Conservation (phyloP, 2,888 invertebrate species). For the Oligia strigilis region DNA sequence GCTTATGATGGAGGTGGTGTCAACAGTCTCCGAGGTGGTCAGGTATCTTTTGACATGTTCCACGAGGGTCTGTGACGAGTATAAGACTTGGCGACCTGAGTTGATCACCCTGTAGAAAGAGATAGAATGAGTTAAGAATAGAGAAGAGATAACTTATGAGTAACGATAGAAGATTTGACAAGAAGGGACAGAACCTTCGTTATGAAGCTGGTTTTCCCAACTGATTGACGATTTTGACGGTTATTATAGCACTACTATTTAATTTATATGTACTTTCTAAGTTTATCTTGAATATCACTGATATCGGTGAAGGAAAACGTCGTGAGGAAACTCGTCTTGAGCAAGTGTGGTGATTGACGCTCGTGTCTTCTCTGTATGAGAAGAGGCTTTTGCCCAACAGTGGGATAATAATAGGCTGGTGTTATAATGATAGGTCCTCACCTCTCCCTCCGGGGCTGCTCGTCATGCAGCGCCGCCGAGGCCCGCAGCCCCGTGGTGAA, state of each 20-base stretch:
- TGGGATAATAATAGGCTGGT: no score
- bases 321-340: no score
- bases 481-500: conserved; percentile 94
- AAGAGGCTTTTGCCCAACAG: no score
- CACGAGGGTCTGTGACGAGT: conserved; percentile 94
- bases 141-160: neutral
- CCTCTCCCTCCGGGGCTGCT: conserved; percentile 77
- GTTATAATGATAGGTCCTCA: neutral
- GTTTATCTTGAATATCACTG: neutral
- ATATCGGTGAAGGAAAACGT: no score
- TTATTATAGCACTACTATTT: no score
- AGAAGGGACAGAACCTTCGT: neutral
- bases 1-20: conserved; percentile 92
- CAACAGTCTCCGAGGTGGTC: conserved; percentile 91
- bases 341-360: no score
- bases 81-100: conserved; percentile 95
- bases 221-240: neutral
- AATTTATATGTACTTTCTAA: neutral
- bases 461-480: conserved; percentile 93
- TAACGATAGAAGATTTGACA: neutral
- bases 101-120: conserved; percentile 89
- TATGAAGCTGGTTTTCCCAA: no score
- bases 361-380: no score
- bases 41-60: conserved; percentile 95
- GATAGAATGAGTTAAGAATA: neutral